A percentile compares a stretch with the other conserved stretches of the same genome.
These are phyloP conservation scores for Keiferia lycopersicella DNA, from an alignment of 2,888 invertebrate genomes.

Conservation along the genomic window DNA sequence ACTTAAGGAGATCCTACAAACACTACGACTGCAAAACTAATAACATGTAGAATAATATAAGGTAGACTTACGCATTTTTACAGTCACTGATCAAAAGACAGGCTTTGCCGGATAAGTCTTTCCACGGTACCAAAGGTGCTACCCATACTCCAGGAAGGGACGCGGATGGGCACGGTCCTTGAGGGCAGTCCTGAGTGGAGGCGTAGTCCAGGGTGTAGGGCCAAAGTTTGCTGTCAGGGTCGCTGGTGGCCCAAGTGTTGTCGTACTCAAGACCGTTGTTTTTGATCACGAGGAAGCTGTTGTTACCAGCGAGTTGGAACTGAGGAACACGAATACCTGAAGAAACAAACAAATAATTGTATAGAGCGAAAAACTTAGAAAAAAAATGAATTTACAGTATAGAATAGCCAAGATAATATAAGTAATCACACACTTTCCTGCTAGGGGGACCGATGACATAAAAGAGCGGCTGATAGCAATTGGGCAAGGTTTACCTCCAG, in stretches of 20 bases:
- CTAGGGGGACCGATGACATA: too few species aligned
- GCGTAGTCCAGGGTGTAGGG: conserved; percentile 85
- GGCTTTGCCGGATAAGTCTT: conserved; percentile 61
- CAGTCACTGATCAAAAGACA: conserved; percentile 84
- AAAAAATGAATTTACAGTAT: background rate
- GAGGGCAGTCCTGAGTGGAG: conserved; percentile 79
- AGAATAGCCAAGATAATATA: too few species aligned
- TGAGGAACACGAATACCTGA: conserved; percentile 79
- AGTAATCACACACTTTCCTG: too few species aligned
- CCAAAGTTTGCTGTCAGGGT: conserved; percentile 76
- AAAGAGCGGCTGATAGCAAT: too few species aligned
- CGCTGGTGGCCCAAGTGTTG: conserved; percentile 80
- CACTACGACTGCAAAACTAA: too few species aligned
- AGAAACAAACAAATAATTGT: background rate
- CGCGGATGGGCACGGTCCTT: conserved; percentile 80
- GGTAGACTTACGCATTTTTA: conserved; percentile 58
- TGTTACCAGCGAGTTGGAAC: conserved; percentile 80
- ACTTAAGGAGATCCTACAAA: too few species aligned
- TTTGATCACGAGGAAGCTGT: conserved; percentile 79
- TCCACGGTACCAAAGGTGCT: conserved; percentile 82
- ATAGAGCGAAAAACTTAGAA: background rate
- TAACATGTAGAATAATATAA: too few species aligned
- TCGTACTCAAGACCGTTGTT: conserved; percentile 81
- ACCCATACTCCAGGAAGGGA: conserved; percentile 84
- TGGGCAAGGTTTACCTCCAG: too few species aligned